Base-by-base conservation (phyloP, 1,140 invertebrate genomes). In the Hypothenemus hampei region DNA sequence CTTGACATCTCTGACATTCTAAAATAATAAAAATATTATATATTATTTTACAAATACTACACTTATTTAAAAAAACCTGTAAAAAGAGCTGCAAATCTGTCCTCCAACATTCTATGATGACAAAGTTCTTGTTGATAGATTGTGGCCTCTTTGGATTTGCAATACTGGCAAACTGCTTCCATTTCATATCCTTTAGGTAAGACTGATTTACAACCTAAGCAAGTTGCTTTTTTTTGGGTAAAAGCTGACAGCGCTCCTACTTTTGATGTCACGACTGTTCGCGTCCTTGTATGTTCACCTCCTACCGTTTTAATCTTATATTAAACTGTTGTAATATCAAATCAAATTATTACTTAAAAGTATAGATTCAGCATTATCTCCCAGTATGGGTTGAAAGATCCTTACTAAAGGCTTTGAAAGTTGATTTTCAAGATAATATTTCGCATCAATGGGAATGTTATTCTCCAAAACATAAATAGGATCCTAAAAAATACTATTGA, bases 381-480 rank as follows among this genome's bases (percentile, higher is more conserved):
- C 95, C 11, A 99, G 77, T 67, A 99, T 97, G 2, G 97, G 97
- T 69, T 98, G 93, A 76, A 99, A 99, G 65, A 99, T 98, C 61
- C 97, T 80, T 8, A 97, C 69, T 33, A 99, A 75, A 3, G 97
- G 97, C 73, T 99, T 99, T 0, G 95, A 92, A 15, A 99, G 73
- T 72, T 99, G 97, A 77, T 99, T 98, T 68, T 98, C 93, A 62
- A 99, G 74, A 73, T 99, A 99, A 74, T 99, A 98, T 57, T 86
- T 86, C 0, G 91, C 90, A 75, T 99, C 97, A 60, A 99, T 98
- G 0, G 97, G 95, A 66, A 99, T 84, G 70, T 88, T 98, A 70
- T 99, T 98, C 70, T 99, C 93, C 49, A 99, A 75, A 0, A 99
- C 97, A 75, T 94, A 99, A 59, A 98, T 93, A 0, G 97, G 97